These are phyloP conservation scores for Sialia sialis DNA, from an alignment of 2,113 vertebrate species.

Conservation along the genomic window DNA sequence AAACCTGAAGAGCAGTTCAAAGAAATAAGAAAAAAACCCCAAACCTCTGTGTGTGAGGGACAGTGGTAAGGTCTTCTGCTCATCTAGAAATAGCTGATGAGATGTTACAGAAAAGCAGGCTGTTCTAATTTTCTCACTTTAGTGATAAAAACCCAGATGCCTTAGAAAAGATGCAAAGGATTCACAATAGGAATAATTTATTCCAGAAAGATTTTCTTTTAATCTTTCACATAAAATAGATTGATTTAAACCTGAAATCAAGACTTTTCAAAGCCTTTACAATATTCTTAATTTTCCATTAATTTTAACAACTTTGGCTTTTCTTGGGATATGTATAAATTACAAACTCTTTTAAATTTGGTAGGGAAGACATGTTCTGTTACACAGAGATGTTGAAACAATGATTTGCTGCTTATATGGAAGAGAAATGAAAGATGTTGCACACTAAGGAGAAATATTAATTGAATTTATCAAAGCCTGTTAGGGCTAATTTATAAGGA, in stretches of 20 bases:
- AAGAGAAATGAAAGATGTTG: neutral
- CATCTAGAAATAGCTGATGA: neutral
- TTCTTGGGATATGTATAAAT: neutral
- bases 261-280: neutral
- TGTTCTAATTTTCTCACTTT: neutral
- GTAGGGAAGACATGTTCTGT: neutral
- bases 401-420: neutral
- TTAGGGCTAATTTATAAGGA: neutral
- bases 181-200: neutral
- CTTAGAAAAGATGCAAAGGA: neutral
- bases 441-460: neutral
- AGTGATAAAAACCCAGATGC: neutral
- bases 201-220: neutral
- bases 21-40: neutral
- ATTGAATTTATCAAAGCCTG: neutral
- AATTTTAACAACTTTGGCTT: neutral
- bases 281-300: neutral
- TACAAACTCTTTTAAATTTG: neutral
- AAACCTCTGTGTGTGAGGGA: neutral
- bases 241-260: neutral
- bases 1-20: neutral
- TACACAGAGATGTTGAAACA: neutral
- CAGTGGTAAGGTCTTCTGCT: neutral
- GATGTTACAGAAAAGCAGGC: neutral
- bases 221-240: neutral